Evolutionary conservation across 2,888 invertebrate genomes (phyloP).

Genomic region (Cistogaster globosa): DNA sequence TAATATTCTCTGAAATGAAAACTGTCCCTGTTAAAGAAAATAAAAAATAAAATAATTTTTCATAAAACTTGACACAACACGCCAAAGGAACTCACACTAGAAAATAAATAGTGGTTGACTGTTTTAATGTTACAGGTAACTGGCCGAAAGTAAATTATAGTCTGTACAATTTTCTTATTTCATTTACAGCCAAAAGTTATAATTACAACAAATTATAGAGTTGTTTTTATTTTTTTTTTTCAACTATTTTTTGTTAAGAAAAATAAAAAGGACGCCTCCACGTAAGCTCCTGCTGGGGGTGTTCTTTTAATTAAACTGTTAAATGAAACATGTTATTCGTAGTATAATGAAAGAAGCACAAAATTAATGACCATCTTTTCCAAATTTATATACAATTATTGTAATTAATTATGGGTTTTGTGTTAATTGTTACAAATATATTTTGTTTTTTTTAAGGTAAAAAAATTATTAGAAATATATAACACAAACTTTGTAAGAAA

Average conservation of each 20-base stretch:
- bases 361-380: background rate
- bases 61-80: too few species aligned
- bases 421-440: conserved; percentile 4
- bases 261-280: too few species aligned
- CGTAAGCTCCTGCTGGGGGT: background rate
- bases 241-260: background rate
- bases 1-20: too few species aligned
- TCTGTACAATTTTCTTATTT: conserved; percentile 15
- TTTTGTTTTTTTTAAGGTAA: background rate
- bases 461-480: too few species aligned
- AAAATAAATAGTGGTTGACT: too few species aligned
- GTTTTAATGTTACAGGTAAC: background rate
- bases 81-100: too few species aligned
- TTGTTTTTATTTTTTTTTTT: conserved; percentile 1
- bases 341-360: background rate
- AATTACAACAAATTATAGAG: conserved; percentile 65
- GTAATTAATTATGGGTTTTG: conserved; percentile 13
- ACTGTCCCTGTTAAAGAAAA: too few species aligned
- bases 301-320: conserved; percentile 59
- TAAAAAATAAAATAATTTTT: too few species aligned
- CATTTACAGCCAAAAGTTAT: conserved; percentile 34
- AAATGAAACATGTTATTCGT: conserved; percentile 37
- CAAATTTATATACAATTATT: background rate
- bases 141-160: conserved; percentile 30
- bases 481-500: too few species aligned